Base-by-base conservation (phyloP, 1,140 invertebrate species). In the Eueides isabella region DNA sequence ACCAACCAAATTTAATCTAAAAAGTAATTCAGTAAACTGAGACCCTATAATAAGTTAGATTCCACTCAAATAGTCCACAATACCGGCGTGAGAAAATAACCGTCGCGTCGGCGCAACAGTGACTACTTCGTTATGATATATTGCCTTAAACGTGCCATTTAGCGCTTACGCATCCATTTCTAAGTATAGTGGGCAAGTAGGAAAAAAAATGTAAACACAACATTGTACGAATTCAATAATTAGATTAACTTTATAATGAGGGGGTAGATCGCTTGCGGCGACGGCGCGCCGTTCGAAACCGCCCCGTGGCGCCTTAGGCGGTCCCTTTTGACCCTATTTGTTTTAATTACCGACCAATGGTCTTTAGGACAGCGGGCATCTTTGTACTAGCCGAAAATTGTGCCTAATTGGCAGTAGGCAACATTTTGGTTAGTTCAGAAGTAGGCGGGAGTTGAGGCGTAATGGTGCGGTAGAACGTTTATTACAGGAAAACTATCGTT, bases 181-280 rank as follows among this genome's bases (percentile, higher is more conserved):
- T 91, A 93, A 93, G 83, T 91, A 93, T 92, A 93, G 90, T 89
- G 88, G 78, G 79, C 69, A 87, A 88, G 91, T 86, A 91, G 87
- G 89, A 91, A 93, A 92, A 92, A 78, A 92, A 89, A 91, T 91
- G 91, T 93, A 93, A 93, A 91, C 90, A 93, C 83, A 91, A 93
- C 90, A 91, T 93, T 92, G 91, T 93, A 92, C 83, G 86, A 93
- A 92, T 93, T 93, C 86, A 90, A 93, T 93, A 93, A 93, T 92
- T 92, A 93, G 91, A 93, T 93, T 93, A 93, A 90, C 84, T 85
- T 90, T 86, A 86, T 93, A 93, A 93, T 93, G 85, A 87, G 86
- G 81, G 89, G 91, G 87, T 90, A 81, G 85, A 66, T 41, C 66
- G 82, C 75, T 75, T 29, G 72, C 84, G 87, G 89, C 90, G 91